Percentiles rank a stretch among this genome's conserved stretches.
phyloP scores from a whole-genome alignment of 2,888 invertebrate species.

The Osmoderma eremita region DNA sequence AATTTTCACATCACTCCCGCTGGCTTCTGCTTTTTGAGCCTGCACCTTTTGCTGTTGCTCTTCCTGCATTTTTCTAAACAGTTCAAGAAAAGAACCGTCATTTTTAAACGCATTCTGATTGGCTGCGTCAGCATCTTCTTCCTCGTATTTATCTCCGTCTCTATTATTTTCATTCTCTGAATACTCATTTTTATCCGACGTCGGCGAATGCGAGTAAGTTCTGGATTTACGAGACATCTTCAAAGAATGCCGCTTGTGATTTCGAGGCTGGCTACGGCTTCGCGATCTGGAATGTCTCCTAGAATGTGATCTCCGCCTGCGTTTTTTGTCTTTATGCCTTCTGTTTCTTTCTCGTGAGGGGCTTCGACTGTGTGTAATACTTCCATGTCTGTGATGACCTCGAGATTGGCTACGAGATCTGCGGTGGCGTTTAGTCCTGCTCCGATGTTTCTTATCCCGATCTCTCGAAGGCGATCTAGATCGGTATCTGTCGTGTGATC shows the following conservation, averaged over 20 bases:
- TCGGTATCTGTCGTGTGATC: conserved; percentile 45
- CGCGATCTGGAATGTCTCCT: conserved; percentile 47
- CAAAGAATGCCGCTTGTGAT: conserved; percentile 42
- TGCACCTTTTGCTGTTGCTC: conserved; percentile 64
- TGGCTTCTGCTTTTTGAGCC: conserved; percentile 57
- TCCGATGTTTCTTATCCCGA: conserved; percentile 43
- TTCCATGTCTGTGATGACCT: conserved; percentile 48
- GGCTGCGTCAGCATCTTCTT: conserved; percentile 61
- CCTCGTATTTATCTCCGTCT: conserved; percentile 51
- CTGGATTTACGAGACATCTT: conserved; percentile 44
- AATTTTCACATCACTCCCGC: conserved; percentile 60
- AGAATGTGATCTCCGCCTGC: conserved; percentile 46
- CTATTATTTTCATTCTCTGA: conserved; percentile 50
- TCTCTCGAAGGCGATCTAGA: conserved; percentile 45
- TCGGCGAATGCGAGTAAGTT: conserved; percentile 44
- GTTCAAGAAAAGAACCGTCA: conserved; percentile 90
- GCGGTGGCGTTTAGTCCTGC: conserved; percentile 48
- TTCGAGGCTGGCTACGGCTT: conserved; percentile 44
- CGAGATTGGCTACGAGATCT: conserved; percentile 49
- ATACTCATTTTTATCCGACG: conserved; percentile 43
- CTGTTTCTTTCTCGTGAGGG: conserved; percentile 45
- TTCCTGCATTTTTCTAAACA: conserved; percentile 91
- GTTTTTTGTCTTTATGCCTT: conserved; percentile 41
- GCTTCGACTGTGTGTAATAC: conserved; percentile 41
- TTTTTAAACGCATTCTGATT: conserved; percentile 81